Percentiles rank a stretch among this genome's conserved stretches.
These are phyloP conservation scores for Gymnothorax javanicus DNA, from an alignment of 2,797 vertebrate species.

Conservation along the genomic window DNA sequence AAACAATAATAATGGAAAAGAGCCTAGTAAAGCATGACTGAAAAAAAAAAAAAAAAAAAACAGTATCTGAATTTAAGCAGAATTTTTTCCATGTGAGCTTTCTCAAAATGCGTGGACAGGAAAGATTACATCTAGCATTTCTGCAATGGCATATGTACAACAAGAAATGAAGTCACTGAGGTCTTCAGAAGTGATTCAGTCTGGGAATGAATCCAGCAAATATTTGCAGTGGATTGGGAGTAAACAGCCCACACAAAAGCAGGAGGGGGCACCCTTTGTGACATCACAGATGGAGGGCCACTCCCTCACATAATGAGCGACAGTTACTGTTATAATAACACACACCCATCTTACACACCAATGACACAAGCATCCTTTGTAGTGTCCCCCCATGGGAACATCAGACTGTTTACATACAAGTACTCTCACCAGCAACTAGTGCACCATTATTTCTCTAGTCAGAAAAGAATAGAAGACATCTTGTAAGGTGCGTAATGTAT, in stretches of 20 bases:
- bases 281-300: neutral
- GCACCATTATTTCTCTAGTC: conserved; percentile 48
- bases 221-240: neutral
- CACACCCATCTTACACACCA: conserved; percentile 33
- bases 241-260: neutral
- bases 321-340: conserved; percentile 30
- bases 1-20: too few species aligned
- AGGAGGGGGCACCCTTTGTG: neutral
- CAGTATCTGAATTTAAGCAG: too few species aligned
- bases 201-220: neutral
- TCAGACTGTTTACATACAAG: conserved; percentile 45
- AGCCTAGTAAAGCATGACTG: too few species aligned
- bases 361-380: conserved; percentile 61
- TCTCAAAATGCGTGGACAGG: too few species aligned
- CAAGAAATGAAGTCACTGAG: too few species aligned
- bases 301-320: neutral
- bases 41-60: too few species aligned
- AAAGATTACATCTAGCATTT: too few species aligned
- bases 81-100: too few species aligned
- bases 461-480: conserved; percentile 51
- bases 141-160: too few species aligned
- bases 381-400: conserved; percentile 44
- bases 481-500: conserved; percentile 69
- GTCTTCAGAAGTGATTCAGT: neutral
- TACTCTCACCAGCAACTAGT: conserved; percentile 58